Percentiles rank a stretch among this genome's conserved stretches.
These are phyloP conservation scores for Zaprionus camerounensis DNA, from an alignment of 1,140 invertebrate genomes.

Conservation along the genomic window DNA sequence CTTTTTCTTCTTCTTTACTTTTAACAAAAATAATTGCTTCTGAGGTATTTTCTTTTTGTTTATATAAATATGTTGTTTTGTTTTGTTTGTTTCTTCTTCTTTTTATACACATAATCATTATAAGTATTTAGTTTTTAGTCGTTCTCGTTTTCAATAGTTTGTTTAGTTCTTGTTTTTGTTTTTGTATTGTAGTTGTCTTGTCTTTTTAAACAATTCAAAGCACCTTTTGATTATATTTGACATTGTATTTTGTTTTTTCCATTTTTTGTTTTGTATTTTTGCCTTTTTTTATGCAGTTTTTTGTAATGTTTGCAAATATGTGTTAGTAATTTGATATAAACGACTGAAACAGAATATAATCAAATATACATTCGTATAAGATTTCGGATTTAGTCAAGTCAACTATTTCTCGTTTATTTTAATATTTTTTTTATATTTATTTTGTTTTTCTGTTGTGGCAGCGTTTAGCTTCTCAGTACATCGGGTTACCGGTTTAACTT, in stretches of 20 bases:
- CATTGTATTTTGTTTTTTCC: constrained; percentile 61
- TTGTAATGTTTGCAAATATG: constrained; percentile 43
- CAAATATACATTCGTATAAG: constrained; percentile 42
- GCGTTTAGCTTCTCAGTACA: constrained; percentile 77
- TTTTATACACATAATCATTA: constrained; percentile 72
- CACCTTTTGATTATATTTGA: constrained; percentile 83
- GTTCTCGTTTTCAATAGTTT: constrained; percentile 68
- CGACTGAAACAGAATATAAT: constrained; percentile 69
- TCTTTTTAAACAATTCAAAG: constrained; percentile 83
- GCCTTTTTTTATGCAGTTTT: constrained; percentile 33
- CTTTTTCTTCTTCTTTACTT: constrained; percentile 46
- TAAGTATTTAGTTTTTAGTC: constrained; percentile 75
- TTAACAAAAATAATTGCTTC: constrained; percentile 84
- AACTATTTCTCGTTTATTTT: constrained; percentile 27
- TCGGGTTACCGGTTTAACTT: constrained; percentile 32
- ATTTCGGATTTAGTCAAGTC: constrained; percentile 19
- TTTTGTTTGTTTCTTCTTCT: constrained; percentile 71
- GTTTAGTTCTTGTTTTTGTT: constrained; percentile 42
- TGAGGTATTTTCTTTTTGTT: constrained; percentile 82
- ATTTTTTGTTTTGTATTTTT: constrained; percentile 47
- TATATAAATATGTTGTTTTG: constrained; percentile 72
- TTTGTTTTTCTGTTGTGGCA: constrained; percentile 64
- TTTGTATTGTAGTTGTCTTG: constrained; percentile 72
- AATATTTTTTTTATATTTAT: constrained; percentile 19
- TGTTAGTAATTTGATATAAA: constrained; percentile 37